A percentile compares a stretch with the other conserved stretches of the same genome.
These are phyloP conservation scores for Ellobium chinense DNA, from an alignment of 2,888 invertebrate species.

Conservation along the genomic window DNA sequence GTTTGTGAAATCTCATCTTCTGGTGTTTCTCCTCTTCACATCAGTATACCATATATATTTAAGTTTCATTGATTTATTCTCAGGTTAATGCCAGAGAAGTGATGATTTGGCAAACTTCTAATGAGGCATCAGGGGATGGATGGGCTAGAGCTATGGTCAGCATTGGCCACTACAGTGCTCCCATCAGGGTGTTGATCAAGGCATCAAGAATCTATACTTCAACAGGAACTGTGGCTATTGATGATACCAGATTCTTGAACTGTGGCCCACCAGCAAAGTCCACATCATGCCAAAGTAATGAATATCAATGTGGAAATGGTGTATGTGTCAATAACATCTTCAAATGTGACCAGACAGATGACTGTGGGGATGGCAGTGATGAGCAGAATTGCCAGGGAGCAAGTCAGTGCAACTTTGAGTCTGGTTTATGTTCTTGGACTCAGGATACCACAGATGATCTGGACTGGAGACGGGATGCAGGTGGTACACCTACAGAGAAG, in stretches of 20 bases:
- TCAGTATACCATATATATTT: too few species aligned
- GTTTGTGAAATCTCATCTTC: too few species aligned
- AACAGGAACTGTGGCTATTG: conserved; percentile 67
- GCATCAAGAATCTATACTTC: conserved; percentile 62
- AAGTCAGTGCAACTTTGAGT: conserved; percentile 70
- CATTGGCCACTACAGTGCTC: conserved; percentile 63
- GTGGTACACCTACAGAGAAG: conserved; percentile 61
- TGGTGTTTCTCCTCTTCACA: too few species aligned
- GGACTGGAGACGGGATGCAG: conserved; percentile 68
- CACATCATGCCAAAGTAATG: conserved; percentile 57
- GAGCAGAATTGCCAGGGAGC: conserved; percentile 53
- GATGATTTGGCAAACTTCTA: conserved; percentile 50
- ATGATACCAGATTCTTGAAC: conserved; percentile 67
- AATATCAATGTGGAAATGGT: conserved; percentile 61
- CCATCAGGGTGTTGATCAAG: conserved; percentile 63
- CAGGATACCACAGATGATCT: conserved; percentile 70
- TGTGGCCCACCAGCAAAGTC: conserved; percentile 62
- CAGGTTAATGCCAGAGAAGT: conserved; percentile 50
- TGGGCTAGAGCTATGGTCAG: conserved; percentile 66
- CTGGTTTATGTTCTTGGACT: conserved; percentile 69
- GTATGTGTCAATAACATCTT: conserved; percentile 66
- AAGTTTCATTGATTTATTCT: too few species aligned
- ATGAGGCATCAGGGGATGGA: conserved; percentile 54
- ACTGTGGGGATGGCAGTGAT: conserved; percentile 72
- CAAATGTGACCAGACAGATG: conserved; percentile 72